phyloP scores from a whole-genome alignment of 2,113 vertebrate genomes.

The Pimephales promelas region DNA sequence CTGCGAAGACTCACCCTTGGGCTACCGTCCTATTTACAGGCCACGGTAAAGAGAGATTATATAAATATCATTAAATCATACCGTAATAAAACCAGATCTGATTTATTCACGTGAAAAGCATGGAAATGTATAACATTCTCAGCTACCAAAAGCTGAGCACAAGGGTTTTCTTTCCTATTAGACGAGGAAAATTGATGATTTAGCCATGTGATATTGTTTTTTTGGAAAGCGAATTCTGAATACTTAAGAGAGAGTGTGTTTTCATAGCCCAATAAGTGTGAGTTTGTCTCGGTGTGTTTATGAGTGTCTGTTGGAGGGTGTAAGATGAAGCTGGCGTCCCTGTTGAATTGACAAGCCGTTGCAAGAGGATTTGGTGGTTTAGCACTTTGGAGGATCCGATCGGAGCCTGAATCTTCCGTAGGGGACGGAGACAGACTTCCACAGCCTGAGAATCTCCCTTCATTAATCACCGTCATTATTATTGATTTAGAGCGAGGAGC shows the following conservation, averaged over 20 bases:
- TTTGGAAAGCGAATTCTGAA: conserved; percentile 37
- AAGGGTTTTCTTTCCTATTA: background rate
- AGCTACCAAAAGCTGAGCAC: conserved; percentile 44
- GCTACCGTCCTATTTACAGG: conserved; percentile 51
- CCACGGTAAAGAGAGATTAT: conserved; percentile 53
- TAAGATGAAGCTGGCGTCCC: conserved; percentile 42
- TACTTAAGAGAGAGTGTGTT: conserved; percentile 39
- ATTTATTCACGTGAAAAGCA: conserved; percentile 53
- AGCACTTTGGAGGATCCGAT: conserved; percentile 43
- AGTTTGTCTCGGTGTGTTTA: conserved; percentile 2
- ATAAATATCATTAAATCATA: conserved; percentile 57
- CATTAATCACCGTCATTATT: conserved; percentile 68
- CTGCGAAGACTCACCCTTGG: conserved; percentile 48
- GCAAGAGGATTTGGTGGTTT: conserved; percentile 51
- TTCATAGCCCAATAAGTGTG: conserved; percentile 46
- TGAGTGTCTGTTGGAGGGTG: conserved; percentile 39
- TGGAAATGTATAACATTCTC: conserved; percentile 46
- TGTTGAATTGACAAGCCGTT: conserved; percentile 49
- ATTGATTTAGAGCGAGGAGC: conserved; percentile 60
- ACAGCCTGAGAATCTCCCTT: conserved; percentile 55
- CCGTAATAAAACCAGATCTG: conserved; percentile 52
- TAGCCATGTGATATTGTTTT: background rate
- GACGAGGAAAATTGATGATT: background rate
- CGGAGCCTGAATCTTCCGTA: conserved; percentile 29
- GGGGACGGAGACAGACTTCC: conserved; percentile 43